Conservation (phyloP, 2,797 vertebrate genomes). For the Pseudochaenichthys georgianus region DNA sequence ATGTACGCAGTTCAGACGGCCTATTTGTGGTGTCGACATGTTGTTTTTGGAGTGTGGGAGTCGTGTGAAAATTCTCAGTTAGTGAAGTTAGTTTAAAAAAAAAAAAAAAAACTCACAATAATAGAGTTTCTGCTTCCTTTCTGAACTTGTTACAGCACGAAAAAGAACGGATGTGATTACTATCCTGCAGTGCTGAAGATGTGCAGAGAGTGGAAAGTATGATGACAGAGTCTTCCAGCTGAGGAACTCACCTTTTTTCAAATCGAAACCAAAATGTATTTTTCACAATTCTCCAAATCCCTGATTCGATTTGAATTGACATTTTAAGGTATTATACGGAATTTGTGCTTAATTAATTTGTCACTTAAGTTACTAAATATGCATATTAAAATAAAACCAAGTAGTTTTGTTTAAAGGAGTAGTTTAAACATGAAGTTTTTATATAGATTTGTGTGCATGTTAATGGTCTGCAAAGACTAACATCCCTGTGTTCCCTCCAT, state of each 20-base stretch:
- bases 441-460: no score
- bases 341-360: no score
- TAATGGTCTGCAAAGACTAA: no score
- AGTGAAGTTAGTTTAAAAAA: conserved; percentile 39
- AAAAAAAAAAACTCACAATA: background rate
- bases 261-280: background rate
- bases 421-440: no score
- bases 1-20: background rate
- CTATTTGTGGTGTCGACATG: conserved; percentile 38
- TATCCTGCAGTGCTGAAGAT: conserved; percentile 8
- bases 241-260: background rate
- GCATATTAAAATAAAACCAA: no score
- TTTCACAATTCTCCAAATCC: background rate
- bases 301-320: no score
- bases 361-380: no score
- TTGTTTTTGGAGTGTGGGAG: conserved; percentile 37
- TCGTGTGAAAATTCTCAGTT: conserved; percentile 53
- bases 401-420: no score
- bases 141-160: background rate
- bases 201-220: background rate
- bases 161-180: background rate
- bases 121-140: conserved; percentile 19
- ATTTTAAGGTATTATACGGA: no score
- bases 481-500: no score
- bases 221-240: conserved; percentile 1